Conservation (phyloP, 1,140 invertebrate genomes). For the Harpegnathos saltator region DNA sequence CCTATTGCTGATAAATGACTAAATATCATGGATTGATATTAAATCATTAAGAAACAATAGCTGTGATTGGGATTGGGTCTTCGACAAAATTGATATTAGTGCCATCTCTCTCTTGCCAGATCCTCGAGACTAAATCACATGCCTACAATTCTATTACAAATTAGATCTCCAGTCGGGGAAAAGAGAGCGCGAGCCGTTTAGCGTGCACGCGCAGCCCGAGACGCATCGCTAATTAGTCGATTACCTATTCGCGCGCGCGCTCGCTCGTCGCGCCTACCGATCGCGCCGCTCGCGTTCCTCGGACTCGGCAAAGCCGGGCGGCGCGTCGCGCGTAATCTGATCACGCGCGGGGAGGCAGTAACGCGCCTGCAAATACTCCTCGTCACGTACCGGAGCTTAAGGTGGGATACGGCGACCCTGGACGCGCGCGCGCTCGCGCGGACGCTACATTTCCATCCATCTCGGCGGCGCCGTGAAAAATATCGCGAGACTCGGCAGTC, state of each 20-base stretch:
- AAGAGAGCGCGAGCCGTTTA: too few relatives aligned
- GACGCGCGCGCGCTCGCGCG: slow-evolving; percentile 41
- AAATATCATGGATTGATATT: too few relatives aligned
- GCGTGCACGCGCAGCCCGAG: background rate
- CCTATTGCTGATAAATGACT: too few relatives aligned
- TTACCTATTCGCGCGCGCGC: slow-evolving; percentile 42
- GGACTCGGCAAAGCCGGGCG: slow-evolving; percentile 59
- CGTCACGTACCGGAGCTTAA: slow-evolving; percentile 77
- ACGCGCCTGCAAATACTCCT: slow-evolving; percentile 75
- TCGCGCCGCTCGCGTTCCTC: slow-evolving; percentile 1
- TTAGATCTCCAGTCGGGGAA: too few relatives aligned
- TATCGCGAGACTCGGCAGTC: slow-evolving; percentile 60
- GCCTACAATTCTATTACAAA: too few relatives aligned
- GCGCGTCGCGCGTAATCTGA: slow-evolving; percentile 72
- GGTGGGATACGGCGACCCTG: slow-evolving; percentile 58
- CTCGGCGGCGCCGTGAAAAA: slow-evolving; percentile 50
- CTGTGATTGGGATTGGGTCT: too few relatives aligned
- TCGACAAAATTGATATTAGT: too few relatives aligned
- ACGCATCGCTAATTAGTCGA: slow-evolving; percentile 70
- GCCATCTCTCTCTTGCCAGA: too few relatives aligned
- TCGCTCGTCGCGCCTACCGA: slow-evolving; percentile 16
- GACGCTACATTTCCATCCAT: background rate
- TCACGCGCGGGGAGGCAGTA: slow-evolving; percentile 71
- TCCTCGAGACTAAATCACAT: too few relatives aligned
- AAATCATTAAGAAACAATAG: too few relatives aligned